Base-by-base conservation (phyloP, 2,888 invertebrate genomes). In the Poecilus cupreus region DNA sequence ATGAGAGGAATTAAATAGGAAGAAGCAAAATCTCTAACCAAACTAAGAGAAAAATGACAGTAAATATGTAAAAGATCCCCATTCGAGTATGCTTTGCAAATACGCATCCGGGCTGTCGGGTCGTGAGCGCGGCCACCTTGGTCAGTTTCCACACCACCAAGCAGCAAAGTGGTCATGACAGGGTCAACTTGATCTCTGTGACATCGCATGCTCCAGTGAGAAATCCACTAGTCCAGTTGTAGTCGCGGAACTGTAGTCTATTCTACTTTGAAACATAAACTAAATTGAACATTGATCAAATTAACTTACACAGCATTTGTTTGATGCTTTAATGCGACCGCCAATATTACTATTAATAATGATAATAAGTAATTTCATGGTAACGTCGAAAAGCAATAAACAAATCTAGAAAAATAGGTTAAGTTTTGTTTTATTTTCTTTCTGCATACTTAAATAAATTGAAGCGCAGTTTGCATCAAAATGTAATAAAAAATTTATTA, bases 91-190 rank as follows among this genome's bases (percentile, higher is more conserved):
- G 13, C 4, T 5, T 68, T 37, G 18, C 5, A 68, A 68, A 39
- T 37, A 39, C 37, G 37, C 64, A 8, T 68, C 64, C 39, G 0
- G 37, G 64, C 18, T 68, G n/a, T 4, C n/a, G 13, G 64, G 32
- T 68, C 18, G 26, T 60, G 26, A 60, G 32, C 64, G 18, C 4
- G 64, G 37, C 64, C 64, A 68, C 64, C 64, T 68, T 68, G 64
- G 60, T 32, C 37, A 68, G 22, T 68, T 68, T 68, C 64, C 18
- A 68, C 64, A 39, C 64, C 64, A 68, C 64, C 64, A 22, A 22
- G 22, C 37, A 68, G 37, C 64, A 68, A 68, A 68, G 18, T 37
- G 64, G 64, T 68, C 64, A 37, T 68, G 64, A 68, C 64, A 68
- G 64, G 60, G 32, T 13, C 60, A 68, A 37, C 64, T 68, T 13